A percentile compares a stretch with the other conserved stretches of the same genome.
Evolutionary conservation across 53 echinoderm and acorn worm genomes (phyloP).

Genomic region (Hippasteria phrygiana): DNA sequence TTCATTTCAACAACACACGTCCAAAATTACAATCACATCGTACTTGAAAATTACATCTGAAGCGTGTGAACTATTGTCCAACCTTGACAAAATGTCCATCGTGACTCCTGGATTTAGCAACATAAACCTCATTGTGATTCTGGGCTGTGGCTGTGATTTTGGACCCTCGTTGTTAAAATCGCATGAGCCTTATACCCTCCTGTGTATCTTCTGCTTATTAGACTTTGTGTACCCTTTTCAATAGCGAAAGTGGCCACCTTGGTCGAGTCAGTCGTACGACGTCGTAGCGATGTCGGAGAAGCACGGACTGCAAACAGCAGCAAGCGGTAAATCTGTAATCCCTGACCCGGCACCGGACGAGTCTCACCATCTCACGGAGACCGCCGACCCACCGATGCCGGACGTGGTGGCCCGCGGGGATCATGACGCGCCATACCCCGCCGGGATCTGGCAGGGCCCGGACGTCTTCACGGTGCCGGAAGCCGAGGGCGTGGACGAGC

Average conservation of each 20-base stretch:
- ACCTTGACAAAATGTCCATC: no score
- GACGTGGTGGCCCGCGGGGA: slow-evolving; percentile 19
- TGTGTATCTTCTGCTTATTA: not conserved
- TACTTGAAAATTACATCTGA: no score
- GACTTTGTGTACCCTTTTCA: not conserved
- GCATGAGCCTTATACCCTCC: no score
- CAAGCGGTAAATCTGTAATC: not conserved
- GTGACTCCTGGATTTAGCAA: no score
- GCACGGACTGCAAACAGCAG: not conserved
- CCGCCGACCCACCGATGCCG: slow-evolving; percentile 4
- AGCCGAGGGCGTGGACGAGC: not conserved
- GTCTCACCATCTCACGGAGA: not conserved
- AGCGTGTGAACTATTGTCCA: no score
- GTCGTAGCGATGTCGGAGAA: slow-evolving; percentile 37
- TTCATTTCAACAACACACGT: no score
- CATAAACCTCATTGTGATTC: no score
- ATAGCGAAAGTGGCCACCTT: slow-evolving; percentile 28
- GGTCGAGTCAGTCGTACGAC: slow-evolving; percentile 36
- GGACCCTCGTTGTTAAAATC: no score
- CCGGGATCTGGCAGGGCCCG: slow-evolving; percentile 13
- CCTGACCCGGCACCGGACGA: not conserved
- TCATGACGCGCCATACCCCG: not conserved
- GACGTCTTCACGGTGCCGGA: not conserved
- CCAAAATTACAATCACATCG: no score
- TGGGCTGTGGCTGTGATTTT: no score